Percentiles rank a stretch among this genome's conserved stretches.
These are phyloP conservation scores for Biston betularia DNA, from an alignment of 2,888 invertebrate species.

Conservation along the genomic window DNA sequence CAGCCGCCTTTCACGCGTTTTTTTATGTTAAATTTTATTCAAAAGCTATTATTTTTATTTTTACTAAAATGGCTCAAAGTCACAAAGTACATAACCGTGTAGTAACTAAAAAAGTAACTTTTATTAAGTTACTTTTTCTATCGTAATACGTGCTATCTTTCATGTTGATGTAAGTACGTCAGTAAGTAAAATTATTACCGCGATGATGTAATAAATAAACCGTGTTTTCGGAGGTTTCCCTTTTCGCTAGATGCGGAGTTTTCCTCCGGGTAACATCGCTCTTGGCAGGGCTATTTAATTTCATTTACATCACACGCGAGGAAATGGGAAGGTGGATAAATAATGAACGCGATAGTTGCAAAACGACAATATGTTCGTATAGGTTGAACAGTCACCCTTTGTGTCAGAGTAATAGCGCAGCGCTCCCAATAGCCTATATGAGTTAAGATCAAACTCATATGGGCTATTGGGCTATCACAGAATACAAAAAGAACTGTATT, in stretches of 20 bases:
- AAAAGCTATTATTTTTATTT: too few relatives aligned
- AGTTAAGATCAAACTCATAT: too few relatives aligned
- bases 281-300: slow-evolving; percentile 29
- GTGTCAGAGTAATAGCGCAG: too few relatives aligned
- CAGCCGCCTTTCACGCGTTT: too few relatives aligned
- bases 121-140: slow-evolving; percentile 14
- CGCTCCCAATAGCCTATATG: too few relatives aligned
- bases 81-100: too few relatives aligned
- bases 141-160: slow-evolving; percentile 12
- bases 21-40: too few relatives aligned
- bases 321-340: slow-evolving; percentile 11
- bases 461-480: too few relatives aligned
- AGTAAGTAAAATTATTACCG: slow-evolving; percentile 30
- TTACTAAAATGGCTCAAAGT: too few relatives aligned
- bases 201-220: slow-evolving; percentile 30
- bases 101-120: too few relatives aligned
- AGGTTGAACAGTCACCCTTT: too few relatives aligned
- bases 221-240: slow-evolving; percentile 30
- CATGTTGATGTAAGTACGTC: slow-evolving; percentile 27
- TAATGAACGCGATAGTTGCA: slow-evolving; percentile 1
- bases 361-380: neutral
- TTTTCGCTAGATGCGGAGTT: slow-evolving; percentile 6
- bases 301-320: slow-evolving; percentile 33
- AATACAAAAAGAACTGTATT: too few relatives aligned
- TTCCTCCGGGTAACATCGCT: slow-evolving; percentile 27